Percentiles rank a stretch among this genome's conserved stretches.
phyloP scores from a whole-genome alignment of 2,888 invertebrate genomes.

The Hemicrepidius hirtus region DNA sequence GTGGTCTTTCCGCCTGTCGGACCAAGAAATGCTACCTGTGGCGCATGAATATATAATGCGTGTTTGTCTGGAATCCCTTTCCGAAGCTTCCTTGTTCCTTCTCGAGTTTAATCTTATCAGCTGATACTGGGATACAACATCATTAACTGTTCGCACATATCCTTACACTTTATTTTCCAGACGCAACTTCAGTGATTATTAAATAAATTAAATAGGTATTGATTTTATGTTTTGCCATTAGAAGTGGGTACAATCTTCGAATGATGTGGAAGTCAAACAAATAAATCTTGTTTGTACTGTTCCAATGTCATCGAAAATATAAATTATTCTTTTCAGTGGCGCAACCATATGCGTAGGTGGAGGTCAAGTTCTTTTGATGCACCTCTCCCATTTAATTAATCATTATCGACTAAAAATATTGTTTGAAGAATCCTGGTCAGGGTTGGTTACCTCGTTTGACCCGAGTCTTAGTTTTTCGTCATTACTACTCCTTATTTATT shows the following conservation, averaged over 20 bases:
- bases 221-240: conserved; percentile 10
- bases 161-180: not conserved
- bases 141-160: not conserved
- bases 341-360: no score
- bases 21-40: conserved; percentile 41
- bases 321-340: no score
- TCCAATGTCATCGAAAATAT: no score
- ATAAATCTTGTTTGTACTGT: not conserved
- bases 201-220: conserved; percentile 11
- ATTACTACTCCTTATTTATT: no score
- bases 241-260: not conserved
- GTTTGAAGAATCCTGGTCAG: no score
- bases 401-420: no score
- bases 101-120: conserved; percentile 21
- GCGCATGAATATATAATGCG: conserved; percentile 43
- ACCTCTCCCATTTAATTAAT: no score
- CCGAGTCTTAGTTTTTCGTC: no score
- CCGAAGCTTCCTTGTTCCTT: not conserved
- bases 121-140: not conserved
- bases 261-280: conserved; percentile 6
- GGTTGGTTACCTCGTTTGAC: no score
- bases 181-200: not conserved
- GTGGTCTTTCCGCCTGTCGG: conserved; percentile 7
- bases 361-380: no score
- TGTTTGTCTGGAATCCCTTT: conserved; percentile 21